phyloP scores from a whole-genome alignment of 1,140 invertebrate species.

The Halictus rubicundus region DNA sequence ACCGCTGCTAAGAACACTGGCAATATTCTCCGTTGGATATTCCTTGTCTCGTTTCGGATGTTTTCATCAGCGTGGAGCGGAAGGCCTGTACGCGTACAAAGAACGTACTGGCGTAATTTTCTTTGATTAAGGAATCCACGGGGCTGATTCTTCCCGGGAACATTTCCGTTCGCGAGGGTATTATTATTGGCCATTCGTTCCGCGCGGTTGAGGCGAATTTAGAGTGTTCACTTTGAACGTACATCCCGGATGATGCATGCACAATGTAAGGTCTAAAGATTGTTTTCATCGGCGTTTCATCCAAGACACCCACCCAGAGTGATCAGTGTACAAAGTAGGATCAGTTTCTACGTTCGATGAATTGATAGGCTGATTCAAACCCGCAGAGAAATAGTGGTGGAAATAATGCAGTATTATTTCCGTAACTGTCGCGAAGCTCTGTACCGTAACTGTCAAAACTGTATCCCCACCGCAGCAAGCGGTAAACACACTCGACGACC shows the following conservation, averaged over 20 bases:
- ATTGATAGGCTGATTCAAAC: too few relatives aligned
- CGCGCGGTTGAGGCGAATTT: not conserved
- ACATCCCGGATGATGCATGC: not conserved
- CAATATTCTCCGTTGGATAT: not conserved
- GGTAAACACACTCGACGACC: too few relatives aligned
- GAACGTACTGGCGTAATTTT: not conserved
- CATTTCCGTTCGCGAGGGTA: not conserved
- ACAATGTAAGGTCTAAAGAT: not conserved
- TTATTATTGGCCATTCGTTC: not conserved
- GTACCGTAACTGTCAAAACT: too few relatives aligned
- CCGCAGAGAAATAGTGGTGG: too few relatives aligned
- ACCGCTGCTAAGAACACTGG: not conserved
- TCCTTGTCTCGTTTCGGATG: not conserved
- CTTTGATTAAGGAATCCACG: not conserved
- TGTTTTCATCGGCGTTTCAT: not conserved
- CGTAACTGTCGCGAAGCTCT: too few relatives aligned
- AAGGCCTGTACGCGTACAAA: not conserved
- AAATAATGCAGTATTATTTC: too few relatives aligned
- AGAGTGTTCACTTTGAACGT: too few relatives aligned
- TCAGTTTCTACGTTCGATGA: too few relatives aligned
- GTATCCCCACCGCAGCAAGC: too few relatives aligned
- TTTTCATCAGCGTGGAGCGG: slow-evolving; percentile 1
- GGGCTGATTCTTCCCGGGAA: not conserved
- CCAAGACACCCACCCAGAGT: too few relatives aligned
- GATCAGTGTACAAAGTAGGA: too few relatives aligned